Percentiles rank a stretch among this genome's conserved stretches.
Conservation (phyloP, 1,140 invertebrate species). For the Acromyrmex echinatior region DNA sequence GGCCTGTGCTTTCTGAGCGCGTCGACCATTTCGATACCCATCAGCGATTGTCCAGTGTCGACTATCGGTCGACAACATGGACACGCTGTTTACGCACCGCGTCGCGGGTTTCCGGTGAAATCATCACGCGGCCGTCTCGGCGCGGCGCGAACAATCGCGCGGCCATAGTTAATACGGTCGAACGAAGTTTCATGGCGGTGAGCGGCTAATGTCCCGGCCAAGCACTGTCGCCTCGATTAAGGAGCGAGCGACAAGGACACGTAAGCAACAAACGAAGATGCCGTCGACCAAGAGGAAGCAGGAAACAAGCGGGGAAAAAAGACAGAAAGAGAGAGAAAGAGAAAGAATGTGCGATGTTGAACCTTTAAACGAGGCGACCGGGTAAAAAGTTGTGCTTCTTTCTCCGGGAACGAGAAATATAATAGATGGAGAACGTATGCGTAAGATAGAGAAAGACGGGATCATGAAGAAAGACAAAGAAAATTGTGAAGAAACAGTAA, state of each 20-base stretch:
- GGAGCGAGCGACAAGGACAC: conserved; percentile 51
- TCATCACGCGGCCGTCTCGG: conserved; percentile 62
- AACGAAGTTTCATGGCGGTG: conserved; percentile 68
- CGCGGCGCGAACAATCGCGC: conserved; percentile 62
- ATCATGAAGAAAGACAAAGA: conserved; percentile 56
- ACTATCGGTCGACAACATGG: conserved; percentile 58
- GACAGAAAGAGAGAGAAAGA: conserved; percentile 27
- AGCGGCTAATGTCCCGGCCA: conserved; percentile 54
- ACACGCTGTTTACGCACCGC: conserved; percentile 66
- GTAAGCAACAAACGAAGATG: conserved; percentile 32
- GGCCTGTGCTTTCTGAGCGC: not conserved
- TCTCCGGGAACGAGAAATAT: conserved; percentile 12
- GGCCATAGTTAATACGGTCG: conserved; percentile 69
- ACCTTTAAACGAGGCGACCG: conserved; percentile 37
- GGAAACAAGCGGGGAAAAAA: not conserved
- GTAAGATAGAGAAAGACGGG: not conserved
- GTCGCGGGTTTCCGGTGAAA: conserved; percentile 72
- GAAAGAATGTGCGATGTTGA: conserved; percentile 36
- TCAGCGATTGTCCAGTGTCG: conserved; percentile 49
- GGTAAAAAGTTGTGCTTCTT: conserved; percentile 40
- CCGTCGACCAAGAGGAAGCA: conserved; percentile 26
- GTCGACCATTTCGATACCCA: conserved; percentile 55
- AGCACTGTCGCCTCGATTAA: conserved; percentile 69
- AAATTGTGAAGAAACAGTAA: not conserved
- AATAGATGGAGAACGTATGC: conserved; percentile 2